phyloP scores from a whole-genome alignment of 2,113 vertebrate genomes.

The Poeciliopsis prolifica region DNA sequence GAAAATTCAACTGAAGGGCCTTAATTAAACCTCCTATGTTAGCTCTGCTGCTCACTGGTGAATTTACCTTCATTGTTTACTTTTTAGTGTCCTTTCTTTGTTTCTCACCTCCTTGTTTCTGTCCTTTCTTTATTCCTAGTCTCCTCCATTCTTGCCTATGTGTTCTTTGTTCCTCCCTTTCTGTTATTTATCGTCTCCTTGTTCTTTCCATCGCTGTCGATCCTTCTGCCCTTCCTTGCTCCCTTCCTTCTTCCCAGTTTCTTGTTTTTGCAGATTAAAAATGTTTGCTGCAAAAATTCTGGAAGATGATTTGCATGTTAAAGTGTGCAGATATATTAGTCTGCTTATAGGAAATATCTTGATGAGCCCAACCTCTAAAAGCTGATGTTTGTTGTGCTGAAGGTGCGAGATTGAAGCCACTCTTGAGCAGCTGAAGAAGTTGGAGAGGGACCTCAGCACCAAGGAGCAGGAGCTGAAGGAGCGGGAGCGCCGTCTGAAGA shows the following conservation, averaged over 20 bases:
- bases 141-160: background rate
- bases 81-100: background rate
- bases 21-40: background rate
- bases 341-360: background rate
- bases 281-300: background rate
- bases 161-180: background rate
- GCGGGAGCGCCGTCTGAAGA: slow-evolving; percentile 90
- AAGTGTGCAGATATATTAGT: background rate
- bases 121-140: background rate
- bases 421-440: slow-evolving; percentile 94
- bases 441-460: slow-evolving; percentile 97
- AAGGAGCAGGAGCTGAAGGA: slow-evolving; percentile 98
- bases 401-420: slow-evolving; percentile 98
- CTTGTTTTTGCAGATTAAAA: too few species aligned
- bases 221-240: background rate
- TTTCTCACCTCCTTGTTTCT: background rate
- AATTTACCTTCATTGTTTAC: background rate
- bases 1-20: too few species aligned
- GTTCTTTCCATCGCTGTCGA: too few species aligned
- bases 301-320: background rate
- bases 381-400: slow-evolving; percentile 25
- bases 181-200: background rate
- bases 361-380: background rate
- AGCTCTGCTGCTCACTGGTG: background rate
- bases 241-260: background rate